Conservation (phyloP, 2,888 invertebrate species). For the Troides helena region DNA sequence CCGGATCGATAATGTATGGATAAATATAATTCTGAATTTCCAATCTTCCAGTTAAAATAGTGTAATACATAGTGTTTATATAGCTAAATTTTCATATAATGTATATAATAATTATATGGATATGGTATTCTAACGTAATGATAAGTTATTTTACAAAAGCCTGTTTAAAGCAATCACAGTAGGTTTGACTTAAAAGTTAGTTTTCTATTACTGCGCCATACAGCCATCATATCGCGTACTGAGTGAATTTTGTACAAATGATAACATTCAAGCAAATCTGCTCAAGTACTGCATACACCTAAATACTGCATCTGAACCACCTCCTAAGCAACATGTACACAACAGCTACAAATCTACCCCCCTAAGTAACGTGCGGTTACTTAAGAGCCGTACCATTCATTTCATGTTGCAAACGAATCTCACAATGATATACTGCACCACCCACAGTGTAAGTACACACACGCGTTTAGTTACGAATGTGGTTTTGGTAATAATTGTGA, state of each 20-base stretch:
- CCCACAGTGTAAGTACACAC: neutral
- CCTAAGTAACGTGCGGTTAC: conserved; percentile 1
- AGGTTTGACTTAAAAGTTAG: neutral
- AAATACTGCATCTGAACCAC: conserved; percentile 1
- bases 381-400: neutral
- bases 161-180: neutral
- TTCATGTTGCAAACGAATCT: neutral
- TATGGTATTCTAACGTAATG: neutral
- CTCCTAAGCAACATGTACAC: conserved; percentile 2
- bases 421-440: neutral
- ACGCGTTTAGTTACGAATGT: neutral
- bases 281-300: neutral
- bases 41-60: neutral
- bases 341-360: neutral
- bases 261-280: conserved; percentile 1
- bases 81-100: neutral
- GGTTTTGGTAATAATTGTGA: neutral
- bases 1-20: neutral
- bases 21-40: neutral
- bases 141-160: conserved; percentile 4
- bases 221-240: neutral
- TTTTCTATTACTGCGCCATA: neutral
- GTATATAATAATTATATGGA: neutral
- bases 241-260: conserved; percentile 1
- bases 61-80: conserved; percentile 1